Conservation (phyloP, 2,113 vertebrate species). For the Leucosticte australis region DNA sequence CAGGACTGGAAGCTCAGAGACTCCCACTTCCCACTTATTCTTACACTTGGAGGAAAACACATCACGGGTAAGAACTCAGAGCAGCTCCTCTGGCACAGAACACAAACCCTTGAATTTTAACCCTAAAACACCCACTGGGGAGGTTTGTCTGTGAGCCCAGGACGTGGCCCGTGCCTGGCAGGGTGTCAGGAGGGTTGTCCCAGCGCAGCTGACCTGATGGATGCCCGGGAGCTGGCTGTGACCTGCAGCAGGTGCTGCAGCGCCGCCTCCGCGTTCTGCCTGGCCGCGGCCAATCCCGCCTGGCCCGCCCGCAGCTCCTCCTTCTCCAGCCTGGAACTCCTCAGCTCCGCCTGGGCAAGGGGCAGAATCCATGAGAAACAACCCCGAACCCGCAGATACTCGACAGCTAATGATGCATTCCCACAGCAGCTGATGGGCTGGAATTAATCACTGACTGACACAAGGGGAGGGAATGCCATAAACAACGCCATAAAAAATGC, state of each 20-base stretch:
- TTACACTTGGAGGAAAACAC: neutral
- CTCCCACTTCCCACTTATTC: neutral
- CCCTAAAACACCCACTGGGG: neutral
- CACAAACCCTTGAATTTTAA: neutral
- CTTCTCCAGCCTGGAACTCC: slow-evolving; percentile 70
- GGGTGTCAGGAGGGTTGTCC: fast-evolving
- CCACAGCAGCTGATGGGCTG: neutral
- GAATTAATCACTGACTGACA: neutral
- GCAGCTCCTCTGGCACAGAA: fast-evolving
- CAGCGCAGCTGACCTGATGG: slow-evolving; percentile 76
- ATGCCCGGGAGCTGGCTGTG: slow-evolving; percentile 70
- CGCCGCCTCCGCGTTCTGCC: slow-evolving; percentile 81
- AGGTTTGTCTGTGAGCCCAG: fast-evolving
- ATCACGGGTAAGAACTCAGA: fast-evolving
- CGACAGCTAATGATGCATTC: fast-evolving
- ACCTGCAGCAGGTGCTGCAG: slow-evolving; percentile 80
- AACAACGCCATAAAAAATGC: neutral
- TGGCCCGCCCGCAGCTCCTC: slow-evolving; percentile 74
- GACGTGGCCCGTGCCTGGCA: fast-evolving
- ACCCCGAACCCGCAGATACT: fast-evolving
- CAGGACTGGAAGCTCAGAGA: neutral
- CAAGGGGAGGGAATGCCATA: fast-evolving
- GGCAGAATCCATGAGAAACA: fast-evolving
- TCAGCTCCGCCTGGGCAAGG: slow-evolving; percentile 73
- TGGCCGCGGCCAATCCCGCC: slow-evolving; percentile 74